phyloP scores from a whole-genome alignment of 2,888 invertebrate genomes.

The Gonocerus acuteangulatus region DNA sequence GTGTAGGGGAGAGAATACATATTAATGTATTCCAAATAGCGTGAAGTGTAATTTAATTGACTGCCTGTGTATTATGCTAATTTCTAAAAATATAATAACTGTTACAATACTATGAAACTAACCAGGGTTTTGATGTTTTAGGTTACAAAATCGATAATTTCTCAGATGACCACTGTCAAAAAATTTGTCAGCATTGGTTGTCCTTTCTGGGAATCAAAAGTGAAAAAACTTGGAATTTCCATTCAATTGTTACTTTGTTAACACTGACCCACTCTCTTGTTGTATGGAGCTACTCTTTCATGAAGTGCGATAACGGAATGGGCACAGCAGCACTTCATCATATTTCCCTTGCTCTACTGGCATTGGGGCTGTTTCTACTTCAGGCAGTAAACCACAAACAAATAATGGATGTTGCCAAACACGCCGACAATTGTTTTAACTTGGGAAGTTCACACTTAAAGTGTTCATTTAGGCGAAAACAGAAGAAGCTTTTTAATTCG shows the following conservation, averaged over 20 bases:
- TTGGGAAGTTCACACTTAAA: not conserved
- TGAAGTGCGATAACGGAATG: not conserved
- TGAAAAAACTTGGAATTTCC: not conserved
- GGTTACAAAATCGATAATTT: constrained; percentile 5
- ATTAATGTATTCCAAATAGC: too few relatives aligned
- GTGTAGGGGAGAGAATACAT: too few relatives aligned
- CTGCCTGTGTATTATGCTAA: too few relatives aligned
- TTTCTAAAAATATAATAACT: too few relatives aligned
- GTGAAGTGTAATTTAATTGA: too few relatives aligned
- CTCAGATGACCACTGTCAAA: constrained; percentile 4
- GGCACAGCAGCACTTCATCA: not conserved
- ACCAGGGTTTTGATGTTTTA: too few relatives aligned
- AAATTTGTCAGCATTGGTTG: constrained; percentile 6
- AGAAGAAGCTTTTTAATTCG: constrained; percentile 7
- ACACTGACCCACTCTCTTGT: not conserved
- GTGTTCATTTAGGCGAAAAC: not conserved
- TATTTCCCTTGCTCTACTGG: constrained; percentile 11
- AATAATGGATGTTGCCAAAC: constrained; percentile 10
- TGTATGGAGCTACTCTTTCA: constrained; percentile 7
- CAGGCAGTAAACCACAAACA: constrained; percentile 2
- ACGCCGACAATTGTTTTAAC: not conserved
- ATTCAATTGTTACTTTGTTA: not conserved
- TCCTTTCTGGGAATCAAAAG: not conserved
- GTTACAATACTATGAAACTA: too few relatives aligned
- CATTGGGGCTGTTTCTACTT: not conserved